A percentile compares a stretch with the other conserved stretches of the same genome.
Conservation (phyloP, 2,888 invertebrate genomes). For the Drosophila atripex region DNA sequence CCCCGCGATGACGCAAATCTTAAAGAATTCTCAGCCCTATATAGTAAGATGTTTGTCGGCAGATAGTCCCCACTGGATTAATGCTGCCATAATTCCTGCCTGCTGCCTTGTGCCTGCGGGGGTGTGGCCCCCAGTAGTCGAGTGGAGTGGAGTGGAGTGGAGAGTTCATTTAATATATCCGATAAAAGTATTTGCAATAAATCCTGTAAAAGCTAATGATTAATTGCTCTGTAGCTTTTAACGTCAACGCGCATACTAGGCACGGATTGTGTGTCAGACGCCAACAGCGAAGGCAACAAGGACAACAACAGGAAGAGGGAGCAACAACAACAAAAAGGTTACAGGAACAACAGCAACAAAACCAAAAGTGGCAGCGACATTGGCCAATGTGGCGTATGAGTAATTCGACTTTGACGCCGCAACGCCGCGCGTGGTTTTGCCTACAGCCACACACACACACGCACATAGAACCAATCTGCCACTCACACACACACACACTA, state of each 20-base stretch:
- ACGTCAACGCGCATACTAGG: constrained; percentile 75
- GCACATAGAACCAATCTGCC: constrained; percentile 17
- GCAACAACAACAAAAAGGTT: constrained; percentile 13
- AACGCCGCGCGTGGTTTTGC: constrained; percentile 73
- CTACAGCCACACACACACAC: constrained; percentile 51
- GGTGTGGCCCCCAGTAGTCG: constrained; percentile 9
- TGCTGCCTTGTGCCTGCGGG: constrained; percentile 49
- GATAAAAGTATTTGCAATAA: constrained; percentile 82
- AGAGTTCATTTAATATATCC: constrained; percentile 78
- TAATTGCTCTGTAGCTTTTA: constrained; percentile 79
- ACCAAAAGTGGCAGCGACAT: constrained; percentile 35
- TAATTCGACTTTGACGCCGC: constrained; percentile 76
- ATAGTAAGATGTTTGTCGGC: constrained; percentile 61
- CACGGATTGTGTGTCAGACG: constrained; percentile 73
- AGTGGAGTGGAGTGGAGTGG: constrained; percentile 61
- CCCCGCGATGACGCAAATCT: constrained; percentile 72
- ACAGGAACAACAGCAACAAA: constrained; percentile 20
- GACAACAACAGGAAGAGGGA: not conserved
- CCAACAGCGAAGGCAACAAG: constrained; percentile 12
- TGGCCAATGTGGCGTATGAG: constrained; percentile 74
- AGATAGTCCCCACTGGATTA: constrained; percentile 73
- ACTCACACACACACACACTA: constrained; percentile 18
- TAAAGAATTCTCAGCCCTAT: constrained; percentile 50
- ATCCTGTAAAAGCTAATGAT: constrained; percentile 82
- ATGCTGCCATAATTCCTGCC: constrained; percentile 74